These are phyloP conservation scores for Zalophus californianus DNA, from an alignment of 2,797 vertebrate genomes.

Conservation along the genomic window DNA sequence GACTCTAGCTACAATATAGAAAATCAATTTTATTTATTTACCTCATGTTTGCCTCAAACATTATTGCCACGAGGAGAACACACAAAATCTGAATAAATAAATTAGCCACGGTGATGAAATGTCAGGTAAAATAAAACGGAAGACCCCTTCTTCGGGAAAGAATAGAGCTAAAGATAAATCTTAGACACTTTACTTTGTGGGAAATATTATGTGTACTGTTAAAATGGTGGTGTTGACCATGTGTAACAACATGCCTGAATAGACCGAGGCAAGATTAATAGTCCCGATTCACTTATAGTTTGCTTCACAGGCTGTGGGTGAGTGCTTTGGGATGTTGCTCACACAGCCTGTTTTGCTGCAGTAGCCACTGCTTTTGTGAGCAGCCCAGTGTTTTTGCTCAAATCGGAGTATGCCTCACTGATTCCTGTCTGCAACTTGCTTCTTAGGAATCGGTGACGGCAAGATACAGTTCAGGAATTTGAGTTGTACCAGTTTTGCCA, in stretches of 20 bases:
- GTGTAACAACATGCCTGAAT: background rate
- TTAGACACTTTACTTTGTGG: background rate
- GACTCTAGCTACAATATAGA: background rate
- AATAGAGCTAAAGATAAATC: background rate
- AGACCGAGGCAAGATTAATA: background rate
- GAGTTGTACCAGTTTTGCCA: background rate
- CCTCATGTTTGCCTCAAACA: background rate
- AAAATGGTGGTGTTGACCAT: background rate
- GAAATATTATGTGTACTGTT: background rate
- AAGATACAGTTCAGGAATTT: conserved; percentile 39
- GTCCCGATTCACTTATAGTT: background rate
- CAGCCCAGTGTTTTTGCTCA: conserved; percentile 42
- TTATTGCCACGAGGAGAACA: conserved; percentile 18
- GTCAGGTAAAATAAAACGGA: conserved; percentile 22
- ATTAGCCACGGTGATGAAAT: conserved; percentile 36
- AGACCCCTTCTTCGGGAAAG: background rate
- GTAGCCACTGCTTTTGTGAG: conserved; percentile 52
- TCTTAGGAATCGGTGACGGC: conserved; percentile 1
- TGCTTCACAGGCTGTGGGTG: background rate
- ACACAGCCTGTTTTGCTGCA: background rate
- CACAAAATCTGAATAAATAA: conserved; percentile 45
- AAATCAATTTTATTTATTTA: conserved; percentile 57
- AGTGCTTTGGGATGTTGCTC: background rate
- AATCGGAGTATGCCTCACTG: conserved; percentile 37
- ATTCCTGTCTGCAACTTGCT: background rate